These are phyloP conservation scores for Amblyjoppa proteus DNA, from an alignment of 2,888 invertebrate species.

Conservation along the genomic window DNA sequence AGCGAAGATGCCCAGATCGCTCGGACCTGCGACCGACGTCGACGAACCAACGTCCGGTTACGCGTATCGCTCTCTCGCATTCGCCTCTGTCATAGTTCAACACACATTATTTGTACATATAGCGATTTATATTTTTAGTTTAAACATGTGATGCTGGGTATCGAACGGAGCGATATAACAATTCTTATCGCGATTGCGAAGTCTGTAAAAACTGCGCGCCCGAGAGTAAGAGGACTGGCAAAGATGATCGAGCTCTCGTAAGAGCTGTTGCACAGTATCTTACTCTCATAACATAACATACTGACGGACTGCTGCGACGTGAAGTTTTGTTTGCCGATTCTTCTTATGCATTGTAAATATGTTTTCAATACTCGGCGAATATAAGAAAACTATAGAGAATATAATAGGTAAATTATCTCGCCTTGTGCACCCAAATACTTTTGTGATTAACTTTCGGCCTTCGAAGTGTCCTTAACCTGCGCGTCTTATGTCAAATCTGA, in stretches of 20 bases:
- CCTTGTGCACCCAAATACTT: neutral
- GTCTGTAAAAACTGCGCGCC: too few relatives aligned
- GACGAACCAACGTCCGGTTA: constrained; percentile 33
- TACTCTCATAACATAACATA: neutral
- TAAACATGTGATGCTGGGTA: constrained; percentile 21
- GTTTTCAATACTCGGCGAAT: constrained; percentile 75
- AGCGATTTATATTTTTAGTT: constrained; percentile 16
- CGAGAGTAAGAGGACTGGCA: neutral
- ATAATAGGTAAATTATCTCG: constrained; percentile 76
- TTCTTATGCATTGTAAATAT: constrained; percentile 70
- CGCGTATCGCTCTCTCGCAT: constrained; percentile 35
- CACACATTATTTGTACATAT: constrained; percentile 32
- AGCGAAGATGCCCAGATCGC: neutral
- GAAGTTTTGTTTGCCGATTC: constrained; percentile 9
- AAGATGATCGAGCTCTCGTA: neutral
- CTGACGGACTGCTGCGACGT: neutral
- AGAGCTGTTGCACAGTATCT: neutral
- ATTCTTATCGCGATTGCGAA: too few relatives aligned
- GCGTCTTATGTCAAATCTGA: constrained; percentile 52
- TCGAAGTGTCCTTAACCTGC: constrained; percentile 43
- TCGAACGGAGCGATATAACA: neutral
- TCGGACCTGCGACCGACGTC: neutral
- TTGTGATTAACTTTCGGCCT: constrained; percentile 22
- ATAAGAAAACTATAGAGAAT: constrained; percentile 75
- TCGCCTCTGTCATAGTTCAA: constrained; percentile 48